These are phyloP conservation scores for Nephila pilipes DNA, from an alignment of 1,140 invertebrate species.

Conservation along the genomic window DNA sequence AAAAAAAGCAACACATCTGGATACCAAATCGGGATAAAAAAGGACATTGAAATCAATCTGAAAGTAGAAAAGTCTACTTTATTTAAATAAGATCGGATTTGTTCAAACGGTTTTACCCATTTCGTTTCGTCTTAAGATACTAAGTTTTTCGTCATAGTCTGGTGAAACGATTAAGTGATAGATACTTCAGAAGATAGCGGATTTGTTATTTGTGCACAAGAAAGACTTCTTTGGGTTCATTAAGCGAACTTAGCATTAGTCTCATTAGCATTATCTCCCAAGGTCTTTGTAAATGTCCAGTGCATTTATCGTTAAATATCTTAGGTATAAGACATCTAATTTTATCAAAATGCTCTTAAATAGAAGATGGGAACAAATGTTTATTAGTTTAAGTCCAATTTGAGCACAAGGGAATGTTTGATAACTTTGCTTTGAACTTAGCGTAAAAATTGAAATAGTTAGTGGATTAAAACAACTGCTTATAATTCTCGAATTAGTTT, in stretches of 20 bases:
- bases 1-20: not conserved
- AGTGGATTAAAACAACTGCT: too few relatives aligned
- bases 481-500: too few relatives aligned
- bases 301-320: not conserved
- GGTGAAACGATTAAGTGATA: slow-evolving; percentile 40
- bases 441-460: too few relatives aligned
- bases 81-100: slow-evolving; percentile 57
- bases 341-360: slow-evolving; percentile 17
- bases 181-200: slow-evolving; percentile 3
- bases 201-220: slow-evolving; percentile 27
- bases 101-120: slow-evolving; percentile 17
- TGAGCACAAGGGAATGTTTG: too few relatives aligned
- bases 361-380: too few relatives aligned
- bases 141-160: not conserved
- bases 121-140: not conserved
- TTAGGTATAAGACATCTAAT: not conserved
- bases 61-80: slow-evolving; percentile 1
- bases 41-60: not conserved
- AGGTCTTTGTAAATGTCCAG: not conserved
- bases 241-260: not conserved
- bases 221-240: not conserved
- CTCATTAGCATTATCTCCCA: slow-evolving; percentile 21
- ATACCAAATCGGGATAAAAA: not conserved
- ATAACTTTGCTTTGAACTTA: too few relatives aligned
- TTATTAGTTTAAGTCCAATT: too few relatives aligned